phyloP scores from a whole-genome alignment of 2,888 invertebrate species.

The Apotomis betuletana region DNA sequence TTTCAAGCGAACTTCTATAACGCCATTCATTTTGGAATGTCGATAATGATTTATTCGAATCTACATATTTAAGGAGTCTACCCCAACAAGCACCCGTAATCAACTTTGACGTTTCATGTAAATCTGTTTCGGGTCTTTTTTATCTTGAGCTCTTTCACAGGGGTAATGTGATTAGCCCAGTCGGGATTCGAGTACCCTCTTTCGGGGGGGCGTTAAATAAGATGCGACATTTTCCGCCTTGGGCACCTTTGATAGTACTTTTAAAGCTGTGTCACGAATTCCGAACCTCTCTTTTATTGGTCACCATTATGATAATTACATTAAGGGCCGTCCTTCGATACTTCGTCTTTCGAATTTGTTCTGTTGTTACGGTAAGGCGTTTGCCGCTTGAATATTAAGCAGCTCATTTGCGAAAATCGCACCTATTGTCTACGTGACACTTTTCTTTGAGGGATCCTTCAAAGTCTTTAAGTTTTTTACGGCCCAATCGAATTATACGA shows the following conservation, averaged over 20 bases:
- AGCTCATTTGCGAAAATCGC: constrained; percentile 80
- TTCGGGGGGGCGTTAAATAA: constrained; percentile 77
- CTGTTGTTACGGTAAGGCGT: constrained; percentile 77
- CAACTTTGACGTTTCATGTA: constrained; percentile 78
- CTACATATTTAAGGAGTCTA: constrained; percentile 58
- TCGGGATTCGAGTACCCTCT: constrained; percentile 67
- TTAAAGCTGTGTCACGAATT: constrained; percentile 81
- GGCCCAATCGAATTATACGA: constrained; percentile 56
- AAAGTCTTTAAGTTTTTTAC: constrained; percentile 52
- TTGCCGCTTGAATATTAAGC: constrained; percentile 79
- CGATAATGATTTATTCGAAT: constrained; percentile 58
- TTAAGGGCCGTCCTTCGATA: constrained; percentile 78
- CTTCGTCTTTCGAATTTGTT: constrained; percentile 81
- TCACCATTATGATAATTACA: constrained; percentile 82
- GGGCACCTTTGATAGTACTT: constrained; percentile 81
- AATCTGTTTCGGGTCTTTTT: constrained; percentile 78
- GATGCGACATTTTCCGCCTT: constrained; percentile 81
- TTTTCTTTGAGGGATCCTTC: constrained; percentile 62
- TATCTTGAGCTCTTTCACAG: constrained; percentile 75
- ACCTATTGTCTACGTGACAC: constrained; percentile 79
- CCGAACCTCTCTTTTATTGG: constrained; percentile 81
- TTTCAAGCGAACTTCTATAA: constrained; percentile 17
- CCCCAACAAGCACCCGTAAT: constrained; percentile 62
- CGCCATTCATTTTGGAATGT: constrained; percentile 43
- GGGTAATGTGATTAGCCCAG: constrained; percentile 80